phyloP scores from a whole-genome alignment of 2,113 vertebrate species.

The Geococcyx californianus region DNA sequence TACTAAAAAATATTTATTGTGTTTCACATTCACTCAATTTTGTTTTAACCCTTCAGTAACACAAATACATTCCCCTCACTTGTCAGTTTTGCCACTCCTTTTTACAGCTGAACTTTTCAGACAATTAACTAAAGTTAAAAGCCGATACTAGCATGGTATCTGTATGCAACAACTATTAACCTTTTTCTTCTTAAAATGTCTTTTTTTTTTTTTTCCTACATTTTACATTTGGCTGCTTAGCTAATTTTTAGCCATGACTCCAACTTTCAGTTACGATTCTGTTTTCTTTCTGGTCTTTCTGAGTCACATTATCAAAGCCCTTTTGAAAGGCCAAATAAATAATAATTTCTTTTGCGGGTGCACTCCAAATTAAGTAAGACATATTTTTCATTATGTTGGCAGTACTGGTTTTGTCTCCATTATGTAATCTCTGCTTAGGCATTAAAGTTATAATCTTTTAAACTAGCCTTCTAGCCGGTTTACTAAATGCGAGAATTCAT shows the following conservation, averaged over 20 bases:
- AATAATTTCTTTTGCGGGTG: neutral
- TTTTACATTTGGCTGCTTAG: neutral
- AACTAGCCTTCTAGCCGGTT: neutral
- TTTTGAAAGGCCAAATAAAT: slow-evolving; percentile 31
- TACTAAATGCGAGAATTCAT: neutral
- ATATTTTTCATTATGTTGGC: neutral
- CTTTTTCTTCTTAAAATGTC: neutral
- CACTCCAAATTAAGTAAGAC: neutral
- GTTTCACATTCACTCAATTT: neutral
- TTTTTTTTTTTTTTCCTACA: neutral
- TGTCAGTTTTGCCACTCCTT: neutral
- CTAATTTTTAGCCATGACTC: neutral
- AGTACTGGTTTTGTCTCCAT: neutral
- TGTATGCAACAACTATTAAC: neutral
- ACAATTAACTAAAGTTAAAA: neutral
- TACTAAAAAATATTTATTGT: accelerated
- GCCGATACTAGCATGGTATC: neutral
- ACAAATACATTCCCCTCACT: neutral
- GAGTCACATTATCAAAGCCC: neutral
- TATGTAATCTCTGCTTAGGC: slow-evolving; percentile 2
- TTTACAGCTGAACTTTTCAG: neutral
- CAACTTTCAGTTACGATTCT: neutral
- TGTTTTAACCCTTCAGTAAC: neutral
- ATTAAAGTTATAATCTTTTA: slow-evolving; percentile 24
- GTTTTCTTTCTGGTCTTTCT: neutral